Conservation (phyloP, 2,888 invertebrate genomes). For the Brachycybe producta region DNA sequence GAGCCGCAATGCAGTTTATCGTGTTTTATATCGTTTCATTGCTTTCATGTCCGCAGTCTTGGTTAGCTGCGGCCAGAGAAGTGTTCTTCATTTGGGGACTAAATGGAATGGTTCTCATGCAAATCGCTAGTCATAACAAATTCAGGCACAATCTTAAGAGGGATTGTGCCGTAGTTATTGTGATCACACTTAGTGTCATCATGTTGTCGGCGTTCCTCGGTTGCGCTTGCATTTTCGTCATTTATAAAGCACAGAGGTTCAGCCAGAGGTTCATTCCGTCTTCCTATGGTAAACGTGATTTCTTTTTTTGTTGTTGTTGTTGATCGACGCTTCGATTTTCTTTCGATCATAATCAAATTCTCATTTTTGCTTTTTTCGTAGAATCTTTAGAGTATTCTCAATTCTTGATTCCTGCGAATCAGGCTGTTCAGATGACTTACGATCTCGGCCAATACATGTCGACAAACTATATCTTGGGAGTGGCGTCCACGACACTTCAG, state of each 20-base stretch:
- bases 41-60: slow-evolving; percentile 41
- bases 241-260: slow-evolving; percentile 46
- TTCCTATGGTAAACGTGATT: slow-evolving; percentile 56
- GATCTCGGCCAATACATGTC: slow-evolving; percentile 13
- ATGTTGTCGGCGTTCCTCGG: slow-evolving; percentile 64
- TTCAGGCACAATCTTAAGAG: slow-evolving; percentile 24
- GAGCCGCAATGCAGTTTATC: neutral
- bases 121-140: slow-evolving; percentile 35
- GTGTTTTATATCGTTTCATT: neutral
- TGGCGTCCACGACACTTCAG: slow-evolving; percentile 14
- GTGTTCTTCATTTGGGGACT: slow-evolving; percentile 79
- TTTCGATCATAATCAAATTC: neutral
- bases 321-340: neutral
- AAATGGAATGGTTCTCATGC: slow-evolving; percentile 65
- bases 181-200: slow-evolving; percentile 60
- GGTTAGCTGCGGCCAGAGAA: slow-evolving; percentile 80
- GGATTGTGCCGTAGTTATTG: slow-evolving; percentile 53
- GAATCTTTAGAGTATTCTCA: slow-evolving; percentile 10
- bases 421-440: neutral
- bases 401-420: slow-evolving; percentile 15
- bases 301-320: neutral
- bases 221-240: slow-evolving; percentile 64
- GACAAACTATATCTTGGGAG: slow-evolving; percentile 18
- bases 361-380: slow-evolving; percentile 1
- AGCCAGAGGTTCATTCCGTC: slow-evolving; percentile 55